Evolutionary conservation across 2,797 vertebrate species (phyloP), one percentile per base, ranked within the genome.

Genomic region (Thamnophis elegans): DNA sequence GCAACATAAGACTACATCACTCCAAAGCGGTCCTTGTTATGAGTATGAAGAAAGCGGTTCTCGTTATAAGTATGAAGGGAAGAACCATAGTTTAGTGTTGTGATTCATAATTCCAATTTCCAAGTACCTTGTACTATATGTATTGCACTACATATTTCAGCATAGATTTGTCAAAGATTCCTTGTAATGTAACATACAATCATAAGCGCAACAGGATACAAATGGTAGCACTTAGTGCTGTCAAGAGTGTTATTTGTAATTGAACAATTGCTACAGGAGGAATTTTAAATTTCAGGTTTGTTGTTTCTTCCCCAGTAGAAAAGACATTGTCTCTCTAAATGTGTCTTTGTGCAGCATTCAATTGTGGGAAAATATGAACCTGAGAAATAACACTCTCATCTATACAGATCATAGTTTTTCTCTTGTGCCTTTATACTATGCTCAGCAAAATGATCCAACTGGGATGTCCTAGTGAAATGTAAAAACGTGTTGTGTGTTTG

Each of bases 221-320:
- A 85, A 36, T 89, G 89, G 62, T 62, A 95, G 53, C 42, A 94
- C 85, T 94, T 93, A 93, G 1, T 94, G 7, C 13, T 93, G 55
- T 26, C 94, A 25, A 54, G 93, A 95, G 8, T 88, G 18, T 54
- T 91, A 95, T 94, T 96, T 94, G 87, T 94, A 95, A 93, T 91
- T 94, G n/a, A 59, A 92, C 54, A 95, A 73, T 26, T 93, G 16
- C 16, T 53, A 32, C 51, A 93, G 89, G 94, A 94, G n/a, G 78
- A 89, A 2, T 92, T 95, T 73, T 91, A 94, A 28, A 93, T 94
- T 90, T 91, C 85, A 55, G 73, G 7, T 93, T 94, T 91, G 53
- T 32, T 11, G 3, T 89, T 93, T 91, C 65, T 94, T 93, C 93
- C 58, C 85, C 89, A 32, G 73, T 7, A 94, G 26, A 54, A 93